Evolutionary conservation across 1,140 invertebrate genomes (phyloP).

Genomic region (Ylistrum balloti): DNA sequence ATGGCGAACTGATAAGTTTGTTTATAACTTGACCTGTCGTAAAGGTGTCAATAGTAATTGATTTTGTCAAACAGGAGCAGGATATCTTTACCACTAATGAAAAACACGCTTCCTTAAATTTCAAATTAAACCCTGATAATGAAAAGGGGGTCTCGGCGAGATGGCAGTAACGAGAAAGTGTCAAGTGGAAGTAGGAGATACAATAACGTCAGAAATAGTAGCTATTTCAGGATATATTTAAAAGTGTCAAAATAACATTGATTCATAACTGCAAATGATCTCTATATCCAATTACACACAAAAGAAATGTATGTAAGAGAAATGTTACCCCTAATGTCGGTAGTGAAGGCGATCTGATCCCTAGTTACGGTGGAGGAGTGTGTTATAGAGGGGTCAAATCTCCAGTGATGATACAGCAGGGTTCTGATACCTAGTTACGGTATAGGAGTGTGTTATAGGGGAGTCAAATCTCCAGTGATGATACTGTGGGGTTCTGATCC

Average conservation of each 20-base stretch:
- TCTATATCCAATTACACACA: neutral
- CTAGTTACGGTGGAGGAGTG: no score
- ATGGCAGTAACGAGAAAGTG: neutral
- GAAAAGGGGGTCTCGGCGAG: neutral
- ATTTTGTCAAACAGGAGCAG: neutral
- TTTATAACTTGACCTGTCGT: neutral
- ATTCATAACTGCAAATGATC: neutral
- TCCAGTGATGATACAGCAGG: neutral
- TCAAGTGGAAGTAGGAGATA: neutral
- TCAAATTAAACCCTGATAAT: neutral
- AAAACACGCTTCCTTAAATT: neutral
- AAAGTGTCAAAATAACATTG: slow-evolving; percentile 14
- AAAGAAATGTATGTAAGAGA: neutral
- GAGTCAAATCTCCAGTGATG: no score
- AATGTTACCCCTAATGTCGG: no score
- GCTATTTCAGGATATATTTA: neutral
- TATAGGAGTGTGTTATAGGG: no score
- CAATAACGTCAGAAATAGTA: neutral
- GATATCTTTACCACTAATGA: slow-evolving; percentile 17
- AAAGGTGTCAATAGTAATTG: slow-evolving; percentile 6
- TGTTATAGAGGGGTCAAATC: no score
- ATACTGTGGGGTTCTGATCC: no score
- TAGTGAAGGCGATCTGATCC: neutral
- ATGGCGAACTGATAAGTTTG: neutral
- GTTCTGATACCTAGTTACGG: neutral